Evolutionary conservation across 2,888 invertebrate species (phyloP).

Genomic region (Masnerella sp.): DNA sequence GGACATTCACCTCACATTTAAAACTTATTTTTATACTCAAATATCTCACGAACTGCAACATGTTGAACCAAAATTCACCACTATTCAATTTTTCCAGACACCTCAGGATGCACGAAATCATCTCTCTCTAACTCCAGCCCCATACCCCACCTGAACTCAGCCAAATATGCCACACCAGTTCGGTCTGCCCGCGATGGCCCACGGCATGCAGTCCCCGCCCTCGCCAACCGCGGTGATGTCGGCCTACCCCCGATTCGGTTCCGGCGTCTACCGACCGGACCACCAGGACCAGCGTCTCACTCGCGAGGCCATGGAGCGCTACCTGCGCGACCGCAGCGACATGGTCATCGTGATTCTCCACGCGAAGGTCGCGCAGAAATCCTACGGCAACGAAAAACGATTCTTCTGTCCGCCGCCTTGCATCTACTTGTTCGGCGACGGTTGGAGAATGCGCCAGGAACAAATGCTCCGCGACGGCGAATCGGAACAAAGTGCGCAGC

Average conservation of each 20-base stretch:
- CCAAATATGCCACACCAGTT: conserved; percentile 89
- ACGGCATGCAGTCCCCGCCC: conserved; percentile 89
- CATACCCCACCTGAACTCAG: too few relatives aligned
- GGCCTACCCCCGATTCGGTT: conserved; percentile 83
- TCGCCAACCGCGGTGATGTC: conserved; percentile 80
- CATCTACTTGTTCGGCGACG: conserved; percentile 98
- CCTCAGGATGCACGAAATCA: too few relatives aligned
- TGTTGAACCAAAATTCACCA: too few relatives aligned
- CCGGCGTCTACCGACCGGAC: conserved; percentile 79
- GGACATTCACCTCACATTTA: too few relatives aligned
- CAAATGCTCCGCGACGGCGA: conserved; percentile 94
- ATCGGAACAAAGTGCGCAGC: conserved; percentile 92
- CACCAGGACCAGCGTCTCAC: conserved; percentile 90
- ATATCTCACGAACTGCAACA: too few relatives aligned
- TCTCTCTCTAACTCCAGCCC: too few relatives aligned
- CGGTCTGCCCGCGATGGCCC: conserved; percentile 85
- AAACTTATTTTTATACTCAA: too few relatives aligned
- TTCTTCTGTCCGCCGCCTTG: conserved; percentile 99
- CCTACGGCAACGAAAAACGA: conserved; percentile 99
- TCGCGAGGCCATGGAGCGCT: conserved; percentile 97
- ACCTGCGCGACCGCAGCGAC: conserved; percentile 93
- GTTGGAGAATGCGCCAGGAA: conserved; percentile 97
- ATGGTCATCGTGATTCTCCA: conserved; percentile 98
- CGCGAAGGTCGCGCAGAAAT: conserved; percentile 99
- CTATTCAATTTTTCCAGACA: too few relatives aligned